Conservation (phyloP, 2,113 vertebrate genomes). For the Carollia perspicillata region DNA sequence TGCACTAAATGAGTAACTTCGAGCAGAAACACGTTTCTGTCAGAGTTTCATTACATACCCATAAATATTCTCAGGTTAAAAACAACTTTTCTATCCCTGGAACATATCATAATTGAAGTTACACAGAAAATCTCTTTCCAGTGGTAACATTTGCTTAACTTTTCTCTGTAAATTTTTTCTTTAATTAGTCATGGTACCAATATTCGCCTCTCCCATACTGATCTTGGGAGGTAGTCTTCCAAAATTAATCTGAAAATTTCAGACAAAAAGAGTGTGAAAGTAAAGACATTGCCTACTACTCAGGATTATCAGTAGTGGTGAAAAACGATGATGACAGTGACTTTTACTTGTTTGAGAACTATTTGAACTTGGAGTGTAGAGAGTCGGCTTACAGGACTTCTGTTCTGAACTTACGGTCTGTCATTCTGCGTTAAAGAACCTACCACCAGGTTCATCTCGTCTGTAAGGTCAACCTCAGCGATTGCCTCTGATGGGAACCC, state of each 20-base stretch:
- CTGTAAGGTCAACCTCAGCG: neutral
- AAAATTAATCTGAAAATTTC: neutral
- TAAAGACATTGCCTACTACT: neutral
- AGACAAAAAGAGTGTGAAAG: neutral
- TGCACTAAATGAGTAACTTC: constrained; percentile 12
- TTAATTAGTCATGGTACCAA: neutral
- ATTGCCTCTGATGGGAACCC: neutral
- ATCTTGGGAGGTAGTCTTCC: neutral
- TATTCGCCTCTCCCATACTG: neutral
- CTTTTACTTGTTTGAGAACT: neutral
- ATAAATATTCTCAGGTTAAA: constrained; percentile 4
- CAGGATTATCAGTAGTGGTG: neutral
- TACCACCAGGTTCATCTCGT: neutral
- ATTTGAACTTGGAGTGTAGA: neutral
- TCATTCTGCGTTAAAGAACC: neutral
- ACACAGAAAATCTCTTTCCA: neutral
- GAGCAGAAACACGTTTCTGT: neutral
- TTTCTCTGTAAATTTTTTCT: neutral
- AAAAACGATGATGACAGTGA: neutral
- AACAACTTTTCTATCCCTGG: neutral
- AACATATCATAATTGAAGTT: neutral
- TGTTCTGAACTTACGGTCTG: no score
- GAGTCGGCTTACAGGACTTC: neutral
- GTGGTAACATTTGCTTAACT: neutral
- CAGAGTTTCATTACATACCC: neutral